Base-by-base conservation (phyloP, 2,888 invertebrate genomes). In the Troilus luridus region DNA sequence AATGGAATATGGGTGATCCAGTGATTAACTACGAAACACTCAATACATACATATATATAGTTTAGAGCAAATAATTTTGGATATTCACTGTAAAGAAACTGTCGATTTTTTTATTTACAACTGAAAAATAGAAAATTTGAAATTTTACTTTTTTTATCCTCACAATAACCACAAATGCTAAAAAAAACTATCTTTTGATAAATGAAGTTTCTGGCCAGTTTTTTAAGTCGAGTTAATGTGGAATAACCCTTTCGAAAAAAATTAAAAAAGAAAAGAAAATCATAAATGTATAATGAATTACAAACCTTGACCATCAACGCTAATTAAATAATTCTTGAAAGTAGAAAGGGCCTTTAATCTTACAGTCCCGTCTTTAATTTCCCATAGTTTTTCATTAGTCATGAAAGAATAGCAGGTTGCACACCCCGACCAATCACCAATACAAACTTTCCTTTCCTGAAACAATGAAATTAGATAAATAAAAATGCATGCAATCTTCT, bases 401-500 rank as follows among this genome's bases (percentile, higher is more conserved):
- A 95, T 94, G 21, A 96, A 94, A 92, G 96, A 95, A 60, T 96
- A 94, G 89, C 96, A 95, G 41, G 95, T 94, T 72, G 98, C 94
- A 92, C 95, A 95, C 0, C 98, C 98, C 94, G 96, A 96, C 93
- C 97, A 97, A 93, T 97, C 95, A 0, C 97, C 98, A 89, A 96
- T 95, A 93, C 96, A 95, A 90, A 98, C 93, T 60, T 95, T 94
- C 90, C 96, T 94, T 93, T 96, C 95, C 93, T 94, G 92, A 19
- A 92, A 93, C 58, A n/a, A 67, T 92, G 90, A 92, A 89, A 67
- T 81, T 90, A 91, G 64, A 91, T 59, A 88, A 54, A 81, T 81
- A 41, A 81, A 81, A 81, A 24, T 6, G 41, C 41, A 41, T 41
- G 41, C 41, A 41, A 41, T 41, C 41, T 41, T 41, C 41, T 41